Evolutionary conservation across 2,113 vertebrate genomes (phyloP), one percentile per base, ranked within the genome.

Genomic region (Chloroceryle aenea): DNA sequence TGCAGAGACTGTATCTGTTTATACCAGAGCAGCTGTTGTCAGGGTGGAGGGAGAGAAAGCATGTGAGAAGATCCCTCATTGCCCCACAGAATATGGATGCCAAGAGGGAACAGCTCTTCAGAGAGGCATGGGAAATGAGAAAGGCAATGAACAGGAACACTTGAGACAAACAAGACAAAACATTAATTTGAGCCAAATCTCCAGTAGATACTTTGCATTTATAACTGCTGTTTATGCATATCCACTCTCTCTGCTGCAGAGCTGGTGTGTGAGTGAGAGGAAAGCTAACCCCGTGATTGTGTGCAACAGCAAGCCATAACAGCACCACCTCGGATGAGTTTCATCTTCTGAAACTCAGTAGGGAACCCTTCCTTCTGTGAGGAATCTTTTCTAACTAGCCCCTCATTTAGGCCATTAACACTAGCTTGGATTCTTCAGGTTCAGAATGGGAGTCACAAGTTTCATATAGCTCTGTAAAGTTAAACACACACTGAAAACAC

Each of bases 201-300:
- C 62, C 67, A 63, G 36, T 59, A 96, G 79, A 93, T 67, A 69
- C 34, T 96, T 85, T 11, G 19, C 29, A 36, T 73, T 68, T 91
- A 8, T 67, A 67, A 63, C 38, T 61, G 34, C 29, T 74, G 40
- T 71, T 88, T 58, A 27, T 14, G 5, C n/a, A 17, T 38, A 63
- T 62, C 29, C 5, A 0, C 40, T 88, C 83, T 76, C 27, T 55
- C 64, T 92, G 34, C 56, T 45, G 16, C 17, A 34, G 20, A 50
- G 40, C 42, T 59, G 55, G 12, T 3, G 5, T 34, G 23, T 56
- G 76, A 84, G 22, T 12, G 43, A 88, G 47, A 56, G 12, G 14
- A 79, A 67, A 76, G 12, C 38, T 69, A 45, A 91, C 30, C 12
- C 53, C 26, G 9, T 23, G 55, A 40, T 23, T 67, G 10, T 27